A percentile compares a stretch with the other conserved stretches of the same genome.
Conservation (phyloP, 2,888 invertebrate genomes). For the Hyposoter dolosus region DNA sequence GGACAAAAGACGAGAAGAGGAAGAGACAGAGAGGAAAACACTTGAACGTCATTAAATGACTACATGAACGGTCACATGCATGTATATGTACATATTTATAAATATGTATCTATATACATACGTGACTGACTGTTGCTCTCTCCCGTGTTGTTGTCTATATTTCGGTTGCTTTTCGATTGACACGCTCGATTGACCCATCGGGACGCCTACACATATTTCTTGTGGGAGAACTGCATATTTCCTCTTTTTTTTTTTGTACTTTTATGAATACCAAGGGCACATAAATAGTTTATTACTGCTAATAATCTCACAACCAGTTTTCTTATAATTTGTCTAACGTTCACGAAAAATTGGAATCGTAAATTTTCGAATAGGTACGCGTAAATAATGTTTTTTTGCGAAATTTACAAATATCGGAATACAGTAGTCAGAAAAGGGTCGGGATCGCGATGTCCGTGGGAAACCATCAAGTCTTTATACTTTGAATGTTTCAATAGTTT, state of each 20-base stretch:
- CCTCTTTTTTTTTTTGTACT: too few species aligned
- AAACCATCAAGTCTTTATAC: neutral
- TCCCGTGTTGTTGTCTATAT: slow-evolving; percentile 38
- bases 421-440: neutral
- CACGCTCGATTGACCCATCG: slow-evolving; percentile 43
- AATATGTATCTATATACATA: neutral
- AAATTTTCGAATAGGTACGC: neutral
- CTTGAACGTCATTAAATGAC: slow-evolving; percentile 58
- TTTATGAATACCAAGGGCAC: neutral
- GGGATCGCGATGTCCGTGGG: neutral
- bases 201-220: slow-evolving; percentile 22
- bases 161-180: slow-evolving; percentile 35
- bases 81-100: neutral
- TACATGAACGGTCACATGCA: slow-evolving; percentile 5
- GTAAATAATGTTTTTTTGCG: neutral
- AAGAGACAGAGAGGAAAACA: slow-evolving; percentile 36
- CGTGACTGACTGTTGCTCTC: slow-evolving; percentile 51
- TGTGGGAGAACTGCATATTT: neutral
- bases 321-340: neutral
- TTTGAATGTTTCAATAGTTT: neutral
- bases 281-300: neutral
- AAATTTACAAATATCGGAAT: neutral
- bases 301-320: neutral
- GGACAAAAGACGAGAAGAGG: slow-evolving; percentile 36
- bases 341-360: neutral